These are phyloP conservation scores for Actinopyga echinites DNA, from an alignment of 53 echinoderm and acorn worm species.

Conservation along the genomic window DNA sequence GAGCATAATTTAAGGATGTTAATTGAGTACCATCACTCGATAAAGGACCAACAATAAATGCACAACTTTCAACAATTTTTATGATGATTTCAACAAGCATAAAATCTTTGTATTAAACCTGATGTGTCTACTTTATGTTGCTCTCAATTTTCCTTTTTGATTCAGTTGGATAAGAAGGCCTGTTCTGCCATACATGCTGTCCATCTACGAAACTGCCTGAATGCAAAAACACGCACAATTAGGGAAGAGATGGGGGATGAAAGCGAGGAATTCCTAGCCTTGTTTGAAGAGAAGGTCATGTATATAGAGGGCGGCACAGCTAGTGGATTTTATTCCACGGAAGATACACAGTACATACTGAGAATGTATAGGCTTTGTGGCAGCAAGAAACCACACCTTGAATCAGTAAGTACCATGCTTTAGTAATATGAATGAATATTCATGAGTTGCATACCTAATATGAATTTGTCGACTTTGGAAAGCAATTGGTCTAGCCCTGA, in stretches of 20 bases:
- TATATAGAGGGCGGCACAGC: constrained; percentile 98
- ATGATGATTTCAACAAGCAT: neutral
- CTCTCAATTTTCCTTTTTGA: neutral
- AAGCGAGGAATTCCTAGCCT: constrained; percentile 86
- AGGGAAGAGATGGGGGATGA: constrained; percentile 95
- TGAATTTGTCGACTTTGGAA: no score
- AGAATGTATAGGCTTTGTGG: constrained; percentile 92
- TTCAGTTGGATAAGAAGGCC: constrained; percentile 94
- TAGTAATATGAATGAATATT: no score
- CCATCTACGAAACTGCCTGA: constrained; percentile 88
- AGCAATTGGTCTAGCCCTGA: no score
- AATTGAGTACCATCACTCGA: no score
- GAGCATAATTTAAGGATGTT: no score
- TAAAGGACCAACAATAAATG: no score
- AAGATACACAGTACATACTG: constrained; percentile 62
- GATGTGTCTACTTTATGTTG: neutral
- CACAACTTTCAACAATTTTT: neutral
- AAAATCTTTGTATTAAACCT: neutral
- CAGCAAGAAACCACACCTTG: constrained; percentile 84
- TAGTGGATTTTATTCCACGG: constrained; percentile 90
- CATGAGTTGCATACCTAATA: no score
- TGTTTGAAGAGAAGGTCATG: constrained; percentile 79
- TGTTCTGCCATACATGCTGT: constrained; percentile 97
- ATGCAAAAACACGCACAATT: constrained; percentile 76
- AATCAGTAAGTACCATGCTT: constrained; percentile 70